phyloP scores from a whole-genome alignment of 30 jellyfish, hydroid and myxozoan genomes.

The Aurelia aurita region DNA sequence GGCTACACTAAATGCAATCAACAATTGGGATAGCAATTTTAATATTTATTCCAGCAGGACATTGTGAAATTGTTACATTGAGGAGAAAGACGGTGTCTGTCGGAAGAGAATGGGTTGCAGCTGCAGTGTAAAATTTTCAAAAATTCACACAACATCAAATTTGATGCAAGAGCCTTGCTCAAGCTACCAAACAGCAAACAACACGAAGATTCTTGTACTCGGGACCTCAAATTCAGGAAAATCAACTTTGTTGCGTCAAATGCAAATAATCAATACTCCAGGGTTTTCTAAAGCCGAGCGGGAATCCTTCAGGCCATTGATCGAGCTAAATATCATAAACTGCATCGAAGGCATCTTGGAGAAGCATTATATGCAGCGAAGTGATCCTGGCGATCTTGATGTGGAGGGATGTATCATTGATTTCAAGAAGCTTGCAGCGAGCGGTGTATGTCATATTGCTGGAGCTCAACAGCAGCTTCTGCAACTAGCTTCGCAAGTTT shows the following conservation, averaged over 20 bases:
- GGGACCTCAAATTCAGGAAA: slow-evolving; percentile 85
- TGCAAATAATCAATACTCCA: slow-evolving; percentile 59
- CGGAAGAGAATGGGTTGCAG: not conserved
- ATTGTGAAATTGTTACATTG: too few species aligned
- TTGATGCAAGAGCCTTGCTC: not conserved
- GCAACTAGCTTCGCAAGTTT: slow-evolving; percentile 2
- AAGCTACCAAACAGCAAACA: not conserved
- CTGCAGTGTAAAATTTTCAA: not conserved
- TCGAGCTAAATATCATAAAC: slow-evolving; percentile 30
- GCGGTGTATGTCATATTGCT: not conserved
- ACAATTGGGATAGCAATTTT: too few species aligned
- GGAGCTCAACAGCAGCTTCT: slow-evolving; percentile 13
- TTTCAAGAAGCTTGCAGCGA: slow-evolving; percentile 16
- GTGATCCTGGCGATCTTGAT: not conserved
- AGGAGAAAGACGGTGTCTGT: too few species aligned
- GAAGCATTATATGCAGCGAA: not conserved
- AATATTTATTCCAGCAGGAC: too few species aligned
- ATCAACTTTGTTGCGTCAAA: slow-evolving; percentile 62
- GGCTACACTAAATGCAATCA: too few species aligned
- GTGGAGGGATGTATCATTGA: slow-evolving; percentile 1
- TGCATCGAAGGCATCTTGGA: not conserved
- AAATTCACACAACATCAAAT: slow-evolving; percentile 13
- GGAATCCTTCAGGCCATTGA: slow-evolving; percentile 23
- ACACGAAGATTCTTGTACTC: slow-evolving; percentile 49
- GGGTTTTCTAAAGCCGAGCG: slow-evolving; percentile 65